Evolutionary conservation across 2,113 vertebrate genomes (phyloP), one percentile per base, ranked within the genome.

Genomic region (Amphiprion percula): DNA sequence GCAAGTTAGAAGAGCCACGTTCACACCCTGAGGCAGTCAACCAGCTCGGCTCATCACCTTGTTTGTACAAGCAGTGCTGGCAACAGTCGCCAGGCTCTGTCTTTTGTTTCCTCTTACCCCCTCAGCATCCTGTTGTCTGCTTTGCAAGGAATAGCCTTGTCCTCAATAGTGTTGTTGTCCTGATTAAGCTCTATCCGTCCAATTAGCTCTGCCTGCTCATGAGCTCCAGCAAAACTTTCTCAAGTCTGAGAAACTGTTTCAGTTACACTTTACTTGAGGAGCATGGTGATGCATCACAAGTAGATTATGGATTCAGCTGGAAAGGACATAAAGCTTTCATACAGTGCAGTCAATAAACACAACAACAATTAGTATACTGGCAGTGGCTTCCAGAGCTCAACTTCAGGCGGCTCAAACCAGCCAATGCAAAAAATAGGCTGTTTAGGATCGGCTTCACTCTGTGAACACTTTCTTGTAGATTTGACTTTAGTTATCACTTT

Each of bases 201-300:
- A 86, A 80, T 90, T 88, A 83, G 81, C 84, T 80, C 84, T 80
- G 86, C 81, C 68, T 59, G 56, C 61, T 86, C 68, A 59, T 47
- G 72, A 77, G 83, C 67, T 77, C 65, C 54, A 30, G 58, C 53
- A 14, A 63, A 79, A 87, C n/a, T 49, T 77, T 71, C 77, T 80
- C 47, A 44, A 61, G 69, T 76, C 66, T 85, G 75, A 71, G 60
- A 85, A 80, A 71, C 28, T 68, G 76, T 74, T 79, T 63, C 2
- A 44, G 64, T 67, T 61, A 60, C 46, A 73, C 74, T 81, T 76
- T 62, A 16, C 49, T 58, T 19, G 71, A 79, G 71, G 67, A 39
- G 81, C 62, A 10, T 72, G 62, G 59, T 10, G 53, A 47, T 69
- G 84, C 75, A 85, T 87, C 16, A 65, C 73, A 79, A 80, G 66